Conservation (phyloP, 2,113 vertebrate species). For the Leuciscus idus region DNA sequence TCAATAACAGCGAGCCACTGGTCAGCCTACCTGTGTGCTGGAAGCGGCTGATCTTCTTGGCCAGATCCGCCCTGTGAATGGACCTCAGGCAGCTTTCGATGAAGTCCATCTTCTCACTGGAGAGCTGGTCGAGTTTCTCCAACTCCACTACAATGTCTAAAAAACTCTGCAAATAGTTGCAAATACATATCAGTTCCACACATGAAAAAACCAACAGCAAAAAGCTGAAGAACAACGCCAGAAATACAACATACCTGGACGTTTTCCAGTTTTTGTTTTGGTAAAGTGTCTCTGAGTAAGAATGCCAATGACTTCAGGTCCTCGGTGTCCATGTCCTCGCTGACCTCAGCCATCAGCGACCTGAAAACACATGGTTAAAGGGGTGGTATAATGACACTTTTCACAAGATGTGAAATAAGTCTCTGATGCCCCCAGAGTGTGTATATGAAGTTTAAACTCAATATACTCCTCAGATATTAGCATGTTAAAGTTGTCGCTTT, state of each 20-base stretch:
- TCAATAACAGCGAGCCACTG: background rate
- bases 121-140: slow-evolving; percentile 84
- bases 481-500: too few relatives aligned
- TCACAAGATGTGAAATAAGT: too few relatives aligned
- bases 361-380: slow-evolving; percentile 64
- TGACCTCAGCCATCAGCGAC: slow-evolving; percentile 84
- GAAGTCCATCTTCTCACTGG: slow-evolving; percentile 79
- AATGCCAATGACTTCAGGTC: slow-evolving; percentile 84
- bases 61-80: slow-evolving; percentile 85
- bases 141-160: slow-evolving; percentile 85
- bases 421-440: too few relatives aligned
- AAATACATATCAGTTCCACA: background rate
- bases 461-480: too few relatives aligned
- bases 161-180: slow-evolving; percentile 79
- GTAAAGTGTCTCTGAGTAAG: slow-evolving; percentile 72
- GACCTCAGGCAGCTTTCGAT: slow-evolving; percentile 80
- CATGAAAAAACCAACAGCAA: background rate
- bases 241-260: slow-evolving; percentile 75
- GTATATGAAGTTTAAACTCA: too few relatives aligned
- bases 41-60: slow-evolving; percentile 81
- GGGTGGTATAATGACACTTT: too few relatives aligned
- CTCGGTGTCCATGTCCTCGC: slow-evolving; percentile 78
- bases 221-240: background rate
- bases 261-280: slow-evolving; percentile 74
- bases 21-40: slow-evolving; percentile 74